Conservation (phyloP, 2,797 vertebrate species). For the Macroramphosus scolopax region DNA sequence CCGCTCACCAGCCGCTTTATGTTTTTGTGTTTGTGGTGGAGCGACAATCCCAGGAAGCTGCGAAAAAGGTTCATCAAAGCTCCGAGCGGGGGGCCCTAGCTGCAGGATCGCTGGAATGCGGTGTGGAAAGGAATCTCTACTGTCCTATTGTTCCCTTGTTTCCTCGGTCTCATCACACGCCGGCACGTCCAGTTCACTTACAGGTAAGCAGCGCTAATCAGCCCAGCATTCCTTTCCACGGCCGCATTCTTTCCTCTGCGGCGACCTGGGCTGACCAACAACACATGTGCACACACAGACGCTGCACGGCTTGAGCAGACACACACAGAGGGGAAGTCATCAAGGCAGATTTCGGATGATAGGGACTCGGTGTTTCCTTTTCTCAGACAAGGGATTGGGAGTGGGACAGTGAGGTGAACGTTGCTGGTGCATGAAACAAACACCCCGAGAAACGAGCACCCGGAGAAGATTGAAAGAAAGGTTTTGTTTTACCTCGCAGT, state of each 20-base stretch:
- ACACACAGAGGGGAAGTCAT: slow-evolving; percentile 45
- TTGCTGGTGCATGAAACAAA: slow-evolving; percentile 3
- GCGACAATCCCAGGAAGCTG: slow-evolving; percentile 99
- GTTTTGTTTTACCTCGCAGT: neutral
- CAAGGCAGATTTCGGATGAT: slow-evolving; percentile 46
- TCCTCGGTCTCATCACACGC: slow-evolving; percentile 91
- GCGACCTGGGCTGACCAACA: slow-evolving; percentile 51
- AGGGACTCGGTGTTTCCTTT: slow-evolving; percentile 47
- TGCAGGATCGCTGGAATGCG: slow-evolving; percentile 87
- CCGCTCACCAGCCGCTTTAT: slow-evolving; percentile 72
- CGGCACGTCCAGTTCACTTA: slow-evolving; percentile 75
- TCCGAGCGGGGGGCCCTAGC: slow-evolving; percentile 83
- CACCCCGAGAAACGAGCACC: neutral
- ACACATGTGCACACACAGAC: slow-evolving; percentile 28
- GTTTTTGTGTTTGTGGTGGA: slow-evolving; percentile 89
- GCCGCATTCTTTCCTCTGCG: slow-evolving; percentile 67
- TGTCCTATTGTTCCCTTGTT: slow-evolving; percentile 96
- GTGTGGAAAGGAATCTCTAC: slow-evolving; percentile 98
- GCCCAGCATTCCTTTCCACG: slow-evolving; percentile 68
- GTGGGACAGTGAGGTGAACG: slow-evolving; percentile 16
- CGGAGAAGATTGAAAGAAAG: no score
- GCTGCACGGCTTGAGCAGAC: slow-evolving; percentile 10
- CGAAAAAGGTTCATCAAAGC: slow-evolving; percentile 98
- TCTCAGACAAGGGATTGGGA: slow-evolving; percentile 18
- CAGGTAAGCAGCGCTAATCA: slow-evolving; percentile 79